Evolutionary conservation across 2,797 vertebrate genomes (phyloP).

Genomic region (Myoxocephalus aenaeus): DNA sequence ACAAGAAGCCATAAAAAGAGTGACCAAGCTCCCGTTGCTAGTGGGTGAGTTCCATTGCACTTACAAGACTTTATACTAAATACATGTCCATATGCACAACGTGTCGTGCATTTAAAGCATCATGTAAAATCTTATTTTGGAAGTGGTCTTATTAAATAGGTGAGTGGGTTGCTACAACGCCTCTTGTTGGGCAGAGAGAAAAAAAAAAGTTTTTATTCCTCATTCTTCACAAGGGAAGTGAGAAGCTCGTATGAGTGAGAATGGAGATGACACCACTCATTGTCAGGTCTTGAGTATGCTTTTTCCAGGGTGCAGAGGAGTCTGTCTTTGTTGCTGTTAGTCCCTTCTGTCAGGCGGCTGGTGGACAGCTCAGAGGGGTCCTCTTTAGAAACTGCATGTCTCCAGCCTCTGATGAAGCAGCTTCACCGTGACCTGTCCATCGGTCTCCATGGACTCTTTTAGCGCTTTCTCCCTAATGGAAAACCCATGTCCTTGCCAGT

Average conservation of each 20-base stretch:
- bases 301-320: conserved; percentile 36
- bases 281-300: conserved; percentile 31
- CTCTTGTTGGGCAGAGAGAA: not conserved
- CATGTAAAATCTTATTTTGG: conserved; percentile 2
- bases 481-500: conserved; percentile 64
- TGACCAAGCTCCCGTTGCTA: conserved; percentile 31
- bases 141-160: not conserved
- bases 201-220: not conserved
- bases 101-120: conserved; percentile 12
- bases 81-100: not conserved
- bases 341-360: conserved; percentile 61
- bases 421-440: conserved; percentile 57
- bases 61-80: conserved; percentile 14
- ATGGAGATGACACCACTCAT: conserved; percentile 29
- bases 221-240: conserved; percentile 26
- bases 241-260: conserved; percentile 6
- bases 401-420: conserved; percentile 47
- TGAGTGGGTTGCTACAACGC: not conserved
- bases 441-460: conserved; percentile 51
- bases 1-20: conserved; percentile 45
- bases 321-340: conserved; percentile 32
- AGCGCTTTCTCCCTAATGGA: conserved; percentile 65
- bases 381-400: conserved; percentile 48
- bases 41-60: conserved; percentile 34
- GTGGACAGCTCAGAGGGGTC: conserved; percentile 51